Evolutionary conservation across 2,888 invertebrate species (phyloP).

Genomic region (Limnephilus marmoratus): DNA sequence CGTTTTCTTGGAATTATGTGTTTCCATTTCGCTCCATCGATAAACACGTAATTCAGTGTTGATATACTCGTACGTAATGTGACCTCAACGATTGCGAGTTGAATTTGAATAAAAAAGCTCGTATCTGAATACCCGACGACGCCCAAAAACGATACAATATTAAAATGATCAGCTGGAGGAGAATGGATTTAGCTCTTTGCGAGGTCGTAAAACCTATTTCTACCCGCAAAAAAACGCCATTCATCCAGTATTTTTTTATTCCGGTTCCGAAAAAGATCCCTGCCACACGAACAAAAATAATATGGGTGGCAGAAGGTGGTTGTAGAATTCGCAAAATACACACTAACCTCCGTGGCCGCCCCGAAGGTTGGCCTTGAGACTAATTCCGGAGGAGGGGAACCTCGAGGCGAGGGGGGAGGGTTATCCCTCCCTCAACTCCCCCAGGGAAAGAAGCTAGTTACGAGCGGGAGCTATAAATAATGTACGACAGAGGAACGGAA

Average conservation of each 20-base stretch:
- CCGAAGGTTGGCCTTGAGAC: slow-evolving; percentile 45
- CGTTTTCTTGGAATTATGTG: not conserved
- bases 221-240: not conserved
- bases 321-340: slow-evolving; percentile 23
- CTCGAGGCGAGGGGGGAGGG: slow-evolving; percentile 54
- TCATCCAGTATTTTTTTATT: not conserved
- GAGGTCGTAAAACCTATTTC: not conserved
- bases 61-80: not conserved
- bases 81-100: not conserved
- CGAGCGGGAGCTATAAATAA: slow-evolving; percentile 48
- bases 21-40: not conserved
- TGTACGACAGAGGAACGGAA: slow-evolving; percentile 29
- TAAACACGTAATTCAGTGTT: not conserved
- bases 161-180: not conserved
- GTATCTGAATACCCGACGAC: not conserved
- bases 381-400: slow-evolving; percentile 44
- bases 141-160: not conserved
- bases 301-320: not conserved
- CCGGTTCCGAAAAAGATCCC: not conserved
- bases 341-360: slow-evolving; percentile 45
- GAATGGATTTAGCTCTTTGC: not conserved
- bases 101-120: not conserved
- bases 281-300: not conserved
- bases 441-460: slow-evolving; percentile 62
- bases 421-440: slow-evolving; percentile 60